Evolutionary conservation across 2,113 vertebrate species (phyloP).

Genomic region (Apaloderma vittatum): DNA sequence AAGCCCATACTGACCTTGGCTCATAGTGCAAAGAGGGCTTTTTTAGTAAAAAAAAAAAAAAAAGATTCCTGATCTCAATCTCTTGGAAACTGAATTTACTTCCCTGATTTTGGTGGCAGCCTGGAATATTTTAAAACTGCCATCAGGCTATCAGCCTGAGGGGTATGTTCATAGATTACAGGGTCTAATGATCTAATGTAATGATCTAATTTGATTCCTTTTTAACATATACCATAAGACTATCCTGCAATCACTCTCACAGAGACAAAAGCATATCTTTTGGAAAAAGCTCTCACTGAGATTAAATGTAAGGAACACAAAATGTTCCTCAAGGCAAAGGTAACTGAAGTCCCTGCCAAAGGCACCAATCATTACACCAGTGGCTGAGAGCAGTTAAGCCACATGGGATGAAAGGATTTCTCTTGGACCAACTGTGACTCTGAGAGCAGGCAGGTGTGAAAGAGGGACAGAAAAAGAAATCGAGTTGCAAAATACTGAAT

Average conservation of each 20-base stretch:
- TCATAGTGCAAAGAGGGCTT: not conserved
- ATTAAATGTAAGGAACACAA: not conserved
- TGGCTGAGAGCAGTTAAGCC: not conserved
- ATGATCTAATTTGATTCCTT: not conserved
- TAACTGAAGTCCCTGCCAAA: slow-evolving; percentile 1
- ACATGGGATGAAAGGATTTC: slow-evolving; percentile 9
- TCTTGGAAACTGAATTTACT: not conserved
- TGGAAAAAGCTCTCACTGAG: not conserved
- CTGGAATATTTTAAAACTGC: slow-evolving; percentile 1
- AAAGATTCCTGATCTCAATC: not conserved
- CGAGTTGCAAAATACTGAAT: not conserved
- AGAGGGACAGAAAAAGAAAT: not conserved
- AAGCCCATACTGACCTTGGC: not conserved
- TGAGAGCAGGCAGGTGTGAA: not conserved
- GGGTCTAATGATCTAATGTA: not conserved
- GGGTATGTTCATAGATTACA: not conserved
- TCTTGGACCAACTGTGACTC: not conserved
- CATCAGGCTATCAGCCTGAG: not conserved
- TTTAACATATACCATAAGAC: not conserved
- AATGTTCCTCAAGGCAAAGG: not conserved
- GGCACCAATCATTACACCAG: not conserved
- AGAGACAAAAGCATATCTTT: not conserved
- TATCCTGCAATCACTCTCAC: not conserved
- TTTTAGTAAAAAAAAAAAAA: not conserved
- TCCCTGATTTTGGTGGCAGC: not conserved